Conservation (phyloP, 2,888 invertebrate genomes). For the Gymnosoma rotundatum region DNA sequence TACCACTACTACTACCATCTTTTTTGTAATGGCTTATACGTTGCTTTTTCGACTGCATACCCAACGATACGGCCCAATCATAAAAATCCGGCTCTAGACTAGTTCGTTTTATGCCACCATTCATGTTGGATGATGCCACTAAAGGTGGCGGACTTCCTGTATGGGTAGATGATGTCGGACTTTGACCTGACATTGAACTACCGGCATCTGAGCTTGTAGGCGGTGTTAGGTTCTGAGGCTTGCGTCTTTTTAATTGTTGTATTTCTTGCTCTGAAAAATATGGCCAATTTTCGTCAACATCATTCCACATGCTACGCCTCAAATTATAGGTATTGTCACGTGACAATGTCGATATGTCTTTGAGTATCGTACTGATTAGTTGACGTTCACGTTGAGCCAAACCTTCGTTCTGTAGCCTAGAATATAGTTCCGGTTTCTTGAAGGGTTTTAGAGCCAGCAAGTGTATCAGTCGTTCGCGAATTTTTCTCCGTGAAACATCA, state of each 20-base stretch:
- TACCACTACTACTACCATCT: constrained; percentile 75
- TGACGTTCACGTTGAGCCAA: constrained; percentile 91
- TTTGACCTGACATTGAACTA: constrained; percentile 90
- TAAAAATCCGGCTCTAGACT: constrained; percentile 83
- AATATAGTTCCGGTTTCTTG: constrained; percentile 95
- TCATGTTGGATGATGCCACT: constrained; percentile 82
- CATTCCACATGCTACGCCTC: constrained; percentile 94
- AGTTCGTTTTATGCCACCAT: constrained; percentile 83
- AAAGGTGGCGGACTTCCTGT: constrained; percentile 88
- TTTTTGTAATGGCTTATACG: constrained; percentile 93
- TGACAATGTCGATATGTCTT: constrained; percentile 88
- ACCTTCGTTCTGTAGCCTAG: constrained; percentile 93
- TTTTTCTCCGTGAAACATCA: constrained; percentile 84
- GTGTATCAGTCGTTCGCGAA: constrained; percentile 95
- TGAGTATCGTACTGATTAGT: constrained; percentile 89
- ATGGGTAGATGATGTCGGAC: constrained; percentile 88
- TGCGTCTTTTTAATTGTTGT: constrained; percentile 93
- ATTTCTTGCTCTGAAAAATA: constrained; percentile 95
- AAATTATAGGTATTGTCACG: constrained; percentile 95
- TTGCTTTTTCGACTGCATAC: constrained; percentile 86
- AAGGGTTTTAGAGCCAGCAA: constrained; percentile 95
- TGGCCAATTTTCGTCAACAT: constrained; percentile 96
- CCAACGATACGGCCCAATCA: constrained; percentile 83
- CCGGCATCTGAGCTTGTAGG: constrained; percentile 92
- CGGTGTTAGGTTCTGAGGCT: constrained; percentile 95